A percentile compares a stretch with the other conserved stretches of the same genome.
Evolutionary conservation across 2,113 vertebrate species (phyloP).

Genomic region (Sphaerodactylus townsendi): DNA sequence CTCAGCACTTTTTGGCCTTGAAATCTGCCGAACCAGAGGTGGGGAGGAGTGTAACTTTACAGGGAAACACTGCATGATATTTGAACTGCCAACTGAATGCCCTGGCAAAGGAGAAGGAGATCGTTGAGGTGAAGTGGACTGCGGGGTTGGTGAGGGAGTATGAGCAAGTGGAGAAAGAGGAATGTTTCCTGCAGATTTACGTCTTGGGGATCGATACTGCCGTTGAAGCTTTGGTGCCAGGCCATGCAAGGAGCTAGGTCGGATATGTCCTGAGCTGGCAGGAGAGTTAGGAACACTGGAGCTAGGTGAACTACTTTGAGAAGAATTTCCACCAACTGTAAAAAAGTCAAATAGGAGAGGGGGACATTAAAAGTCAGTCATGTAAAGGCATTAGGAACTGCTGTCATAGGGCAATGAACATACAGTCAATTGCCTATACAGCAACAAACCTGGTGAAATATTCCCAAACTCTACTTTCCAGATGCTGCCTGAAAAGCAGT

Average conservation of each 20-base stretch:
- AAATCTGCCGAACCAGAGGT: slow-evolving; percentile 88
- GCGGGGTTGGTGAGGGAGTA: slow-evolving; percentile 91
- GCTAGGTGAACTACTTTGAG: slow-evolving; percentile 96
- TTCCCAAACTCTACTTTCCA: too few species aligned
- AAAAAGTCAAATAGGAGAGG: not conserved
- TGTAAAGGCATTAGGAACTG: slow-evolving; percentile 6
- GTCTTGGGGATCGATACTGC: slow-evolving; percentile 92
- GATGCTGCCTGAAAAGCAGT: too few species aligned
- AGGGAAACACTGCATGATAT: slow-evolving; percentile 81
- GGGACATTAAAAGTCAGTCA: not conserved
- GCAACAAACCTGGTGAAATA: not conserved
- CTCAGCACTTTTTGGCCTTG: slow-evolving; percentile 92
- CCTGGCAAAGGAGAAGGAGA: slow-evolving; percentile 89
- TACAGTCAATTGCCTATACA: not conserved
- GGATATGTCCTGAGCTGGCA: slow-evolving; percentile 92
- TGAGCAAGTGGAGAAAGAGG: slow-evolving; percentile 94
- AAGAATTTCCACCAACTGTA: slow-evolving; percentile 91
- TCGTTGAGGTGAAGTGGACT: slow-evolving; percentile 90
- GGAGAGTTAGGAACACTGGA: slow-evolving; percentile 97
- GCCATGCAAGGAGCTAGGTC: slow-evolving; percentile 95
- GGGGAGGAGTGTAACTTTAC: slow-evolving; percentile 93
- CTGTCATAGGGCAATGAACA: not conserved
- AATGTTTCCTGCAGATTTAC: slow-evolving; percentile 96
- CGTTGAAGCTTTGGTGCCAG: slow-evolving; percentile 95
- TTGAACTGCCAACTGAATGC: slow-evolving; percentile 77